Evolutionary conservation across 1,140 invertebrate species (phyloP), one percentile per base, ranked within the genome.

Genomic region (Nebria ingens): DNA sequence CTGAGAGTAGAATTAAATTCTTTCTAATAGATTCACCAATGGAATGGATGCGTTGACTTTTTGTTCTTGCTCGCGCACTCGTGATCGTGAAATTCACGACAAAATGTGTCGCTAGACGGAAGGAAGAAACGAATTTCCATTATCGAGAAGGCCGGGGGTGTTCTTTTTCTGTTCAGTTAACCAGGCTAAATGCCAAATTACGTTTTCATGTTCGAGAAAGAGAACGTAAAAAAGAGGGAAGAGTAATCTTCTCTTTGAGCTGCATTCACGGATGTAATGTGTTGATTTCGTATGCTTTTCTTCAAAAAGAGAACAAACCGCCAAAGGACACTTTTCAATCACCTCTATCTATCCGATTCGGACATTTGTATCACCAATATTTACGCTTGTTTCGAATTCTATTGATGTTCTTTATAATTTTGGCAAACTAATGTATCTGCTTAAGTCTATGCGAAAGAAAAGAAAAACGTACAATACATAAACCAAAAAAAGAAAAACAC

Each of bases 111-210:
- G 45, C 40, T 19, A 52, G 45, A 22, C 45, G 23, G 22, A n/a
- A 23, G 3, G 50, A 22, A 52, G 49, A 56, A 56, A 38, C 51
- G 51, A 29, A 56, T 56, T 56, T 56, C 54, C 54, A 56, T 56
- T 56, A 50, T 40, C 50, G 34, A 12, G 22, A 12, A 21, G 34
- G 22, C 17, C 38, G 40, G 12, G 13, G 15, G 19, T 20, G 19
- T 49, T 19, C 34, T 49, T 55, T 53, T 57, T 57, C 40, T 52
- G 38, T 57, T 57, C 52, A 52, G 51, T 57, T 57, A 57, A 57
- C 52, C 53, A 52, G 51, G 53, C 53, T 57, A 57, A 57, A 57
- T 57, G 56, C 56, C 23, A 57, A 54, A 57, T 55, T 55, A 55
- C 54, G 40, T 45, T 45, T 45, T 45, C 40, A 45, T 45, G 40